Evolutionary conservation across 2,888 invertebrate species (phyloP), one percentile per base, ranked within the genome.

Genomic region (Athalia cordata): DNA sequence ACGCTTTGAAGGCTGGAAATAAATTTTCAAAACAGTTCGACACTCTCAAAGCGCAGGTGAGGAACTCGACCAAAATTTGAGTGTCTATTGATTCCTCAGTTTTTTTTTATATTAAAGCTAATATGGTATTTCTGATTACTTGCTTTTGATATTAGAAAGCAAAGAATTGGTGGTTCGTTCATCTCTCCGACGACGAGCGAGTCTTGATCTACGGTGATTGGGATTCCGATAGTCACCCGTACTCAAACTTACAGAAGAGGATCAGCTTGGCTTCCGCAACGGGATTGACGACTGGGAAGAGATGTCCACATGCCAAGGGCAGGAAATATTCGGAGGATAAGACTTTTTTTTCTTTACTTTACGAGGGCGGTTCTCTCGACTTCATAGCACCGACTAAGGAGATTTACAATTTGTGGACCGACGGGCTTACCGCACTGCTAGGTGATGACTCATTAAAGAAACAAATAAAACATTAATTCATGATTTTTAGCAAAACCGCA

Each of bases 101-200:
- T 29, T 29, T n/a, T n/a, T n/a, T n/a, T n/a, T n/a, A n/a, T n/a
- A n/a, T 11, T 43, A 2, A 52, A 3, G 5, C 11, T 68, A 55
- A 74, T 59, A 59, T 74, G 70, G n/a, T n/a, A 45, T 45, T 64
- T 64, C 6, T 50, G 15, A 50, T n/a, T 52, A n/a, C 4, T 76
- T 65, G 50, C 15, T n/a, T n/a, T 15, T 62, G n/a, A 15, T 15
- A 50, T 3, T 47, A 78, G 78, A 78, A 78, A 75, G 74, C 78
- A 3, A 78, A 78, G 64, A 78, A 78, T 52, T 78, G 78, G 78
- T 78, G 78, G 78, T 78, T 64, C 74, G 78, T 68, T 50, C 74
- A 78, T 74, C 57, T 78, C 9, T 78, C 78, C 3, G 78, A 78
- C 15, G 78, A 78, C 74, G 78, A 78, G 55, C 61, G 78, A 3